Evolutionary conservation across 2,888 invertebrate species (phyloP).

Genomic region (Falcaria lacertinaria): DNA sequence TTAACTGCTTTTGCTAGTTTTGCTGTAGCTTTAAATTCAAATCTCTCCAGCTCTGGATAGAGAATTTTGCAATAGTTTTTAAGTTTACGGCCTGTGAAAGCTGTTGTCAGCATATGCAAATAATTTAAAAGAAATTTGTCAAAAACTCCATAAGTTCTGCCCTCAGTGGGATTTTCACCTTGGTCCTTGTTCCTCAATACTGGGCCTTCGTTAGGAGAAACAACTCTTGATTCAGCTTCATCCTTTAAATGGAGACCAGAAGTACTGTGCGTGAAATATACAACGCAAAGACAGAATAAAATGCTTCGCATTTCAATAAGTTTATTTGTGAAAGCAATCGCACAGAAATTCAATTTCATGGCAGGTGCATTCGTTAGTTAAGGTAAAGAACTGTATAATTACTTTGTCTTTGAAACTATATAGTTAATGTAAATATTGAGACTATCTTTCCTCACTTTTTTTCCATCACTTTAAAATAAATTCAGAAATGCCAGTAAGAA

Average conservation of each 20-base stretch:
- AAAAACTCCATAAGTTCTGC: constrained; percentile 33
- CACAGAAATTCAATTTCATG: not conserved
- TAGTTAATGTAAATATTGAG: no score
- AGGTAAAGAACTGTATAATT: not conserved
- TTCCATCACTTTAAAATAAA: no score
- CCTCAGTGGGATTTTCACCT: no score
- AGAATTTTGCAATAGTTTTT: constrained; percentile 33
- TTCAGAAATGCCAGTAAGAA: no score
- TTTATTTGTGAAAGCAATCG: not conserved
- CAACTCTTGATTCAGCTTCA: not conserved
- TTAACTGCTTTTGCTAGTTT: constrained; percentile 32
- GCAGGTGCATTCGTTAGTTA: not conserved
- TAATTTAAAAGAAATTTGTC: constrained; percentile 39
- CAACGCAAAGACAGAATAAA: not conserved
- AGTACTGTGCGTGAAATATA: not conserved
- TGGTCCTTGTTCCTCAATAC: no score
- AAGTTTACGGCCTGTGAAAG: constrained; percentile 32
- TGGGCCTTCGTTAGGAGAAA: not conserved
- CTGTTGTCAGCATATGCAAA: constrained; percentile 31
- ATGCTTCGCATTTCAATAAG: not conserved
- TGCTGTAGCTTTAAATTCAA: constrained; percentile 27
- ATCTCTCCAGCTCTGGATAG: constrained; percentile 20
- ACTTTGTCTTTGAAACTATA: no score
- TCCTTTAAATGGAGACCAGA: not conserved
- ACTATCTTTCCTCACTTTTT: no score